phyloP scores from a whole-genome alignment of 2,113 vertebrate genomes.

The Sclerurus mexicanus region DNA sequence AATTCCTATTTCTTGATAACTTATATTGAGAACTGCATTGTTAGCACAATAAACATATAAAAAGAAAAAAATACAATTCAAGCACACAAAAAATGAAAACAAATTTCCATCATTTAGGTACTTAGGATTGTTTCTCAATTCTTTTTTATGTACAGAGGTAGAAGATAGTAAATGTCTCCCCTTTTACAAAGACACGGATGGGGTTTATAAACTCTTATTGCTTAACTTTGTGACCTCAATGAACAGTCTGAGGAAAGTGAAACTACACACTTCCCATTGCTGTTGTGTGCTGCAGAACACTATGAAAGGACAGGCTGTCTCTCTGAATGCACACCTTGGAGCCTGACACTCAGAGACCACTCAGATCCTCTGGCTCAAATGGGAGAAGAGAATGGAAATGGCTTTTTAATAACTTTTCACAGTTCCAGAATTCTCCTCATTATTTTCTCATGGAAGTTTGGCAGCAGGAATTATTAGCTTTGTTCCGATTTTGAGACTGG shows the following conservation, averaged over 20 bases:
- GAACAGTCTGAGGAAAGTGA: background rate
- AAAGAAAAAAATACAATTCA: background rate
- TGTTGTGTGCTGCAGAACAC: background rate
- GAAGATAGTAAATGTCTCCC: background rate
- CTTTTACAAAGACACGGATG: background rate
- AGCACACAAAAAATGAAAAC: background rate
- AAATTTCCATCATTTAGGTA: background rate
- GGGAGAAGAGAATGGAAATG: background rate
- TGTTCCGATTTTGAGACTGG: background rate
- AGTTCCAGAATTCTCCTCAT: background rate
- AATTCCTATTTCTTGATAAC: background rate
- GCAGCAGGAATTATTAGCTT: background rate
- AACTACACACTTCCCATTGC: background rate
- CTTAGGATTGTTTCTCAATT: background rate
- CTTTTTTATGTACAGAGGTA: background rate
- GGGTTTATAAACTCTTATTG: background rate
- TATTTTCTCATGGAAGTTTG: background rate
- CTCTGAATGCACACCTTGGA: background rate
- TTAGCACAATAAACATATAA: background rate
- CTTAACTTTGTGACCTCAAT: background rate
- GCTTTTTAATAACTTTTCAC: background rate
- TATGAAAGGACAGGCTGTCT: background rate
- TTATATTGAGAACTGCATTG: background rate
- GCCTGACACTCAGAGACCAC: background rate
- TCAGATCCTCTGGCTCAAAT: background rate